These are phyloP conservation scores for Heliothis subflexa DNA, from an alignment of 1,140 invertebrate species.

Conservation along the genomic window DNA sequence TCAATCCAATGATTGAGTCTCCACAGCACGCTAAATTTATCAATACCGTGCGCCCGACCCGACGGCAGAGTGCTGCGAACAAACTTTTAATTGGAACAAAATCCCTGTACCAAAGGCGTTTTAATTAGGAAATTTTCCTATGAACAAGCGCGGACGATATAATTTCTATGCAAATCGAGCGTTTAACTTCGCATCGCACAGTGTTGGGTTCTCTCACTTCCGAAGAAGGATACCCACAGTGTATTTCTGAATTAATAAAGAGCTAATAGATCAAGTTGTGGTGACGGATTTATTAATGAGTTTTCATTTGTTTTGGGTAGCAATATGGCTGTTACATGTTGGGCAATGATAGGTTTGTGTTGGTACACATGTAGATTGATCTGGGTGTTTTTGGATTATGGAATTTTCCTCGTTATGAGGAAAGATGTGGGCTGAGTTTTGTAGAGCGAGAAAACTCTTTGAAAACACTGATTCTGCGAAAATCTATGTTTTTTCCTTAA, in stretches of 20 bases:
- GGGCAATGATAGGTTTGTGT: not conserved
- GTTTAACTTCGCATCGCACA: constrained; percentile 79
- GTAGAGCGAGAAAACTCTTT: too few species aligned
- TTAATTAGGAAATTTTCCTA: constrained; percentile 85
- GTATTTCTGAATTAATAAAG: constrained; percentile 67
- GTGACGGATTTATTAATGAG: constrained; percentile 53
- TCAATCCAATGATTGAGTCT: constrained; percentile 36
- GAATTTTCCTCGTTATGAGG: too few species aligned
- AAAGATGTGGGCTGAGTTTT: too few species aligned
- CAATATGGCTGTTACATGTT: not conserved
- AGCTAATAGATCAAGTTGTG: constrained; percentile 61
- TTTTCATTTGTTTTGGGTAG: constrained; percentile 30
- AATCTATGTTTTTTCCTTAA: too few species aligned
- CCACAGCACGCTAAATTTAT: constrained; percentile 23
- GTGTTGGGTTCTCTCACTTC: constrained; percentile 53
- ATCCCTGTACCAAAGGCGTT: constrained; percentile 81
- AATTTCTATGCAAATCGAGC: constrained; percentile 85
- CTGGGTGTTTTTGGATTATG: too few species aligned
- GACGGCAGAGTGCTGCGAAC: constrained; percentile 31
- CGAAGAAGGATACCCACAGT: constrained; percentile 58
- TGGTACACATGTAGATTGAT: too few species aligned
- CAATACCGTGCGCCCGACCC: constrained; percentile 31
- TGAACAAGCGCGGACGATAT: constrained; percentile 82
- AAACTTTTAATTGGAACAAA: constrained; percentile 85
- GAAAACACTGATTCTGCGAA: too few species aligned